Base-by-base conservation (phyloP, 2,888 invertebrate species). In the Ochlodes sylvanus region DNA sequence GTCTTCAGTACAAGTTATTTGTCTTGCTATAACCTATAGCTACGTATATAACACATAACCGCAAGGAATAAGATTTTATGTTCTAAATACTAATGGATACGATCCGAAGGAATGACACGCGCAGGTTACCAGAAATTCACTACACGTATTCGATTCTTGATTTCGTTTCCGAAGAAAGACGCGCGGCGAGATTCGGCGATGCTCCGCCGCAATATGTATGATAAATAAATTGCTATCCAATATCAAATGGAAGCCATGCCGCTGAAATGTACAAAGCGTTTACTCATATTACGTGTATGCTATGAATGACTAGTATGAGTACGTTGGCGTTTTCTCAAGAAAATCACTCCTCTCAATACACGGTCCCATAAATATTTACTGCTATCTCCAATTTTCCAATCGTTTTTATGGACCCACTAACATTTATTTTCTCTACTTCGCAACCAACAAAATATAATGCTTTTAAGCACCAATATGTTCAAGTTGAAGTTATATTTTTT, bases 191-290 rank as follows among this genome's bases (percentile, higher is more conserved):
- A 88, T 87, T 85, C 83, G 87, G 79, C 87, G 84, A 82, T 86
- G 78, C 79, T 83, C 83, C 80, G 79, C 85, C 88, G 86, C 92
- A 91, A 92, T 92, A 93, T 91, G 89, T 93, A 93, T 93, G 92
- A 92, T 93, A 93, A 93, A 93, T 92, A 93, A 93, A 93, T 93
- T 91, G 92, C 89, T 90, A 92, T 92, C 92, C 92, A 92, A 93
- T 93, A 93, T 92, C 86, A 92, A 92, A 92, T 90, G 89, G 90
- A 86, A 88, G 82, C 89, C 85, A 89, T 89, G 86, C 87, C 87
- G 83, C 84, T 87, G 88, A 90, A 90, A 88, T 90, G 91, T 90
- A 91, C 89, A 90, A 84, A 89, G 82, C 88, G 84, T 86, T 88
- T 86, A 85, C 87, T 89, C 84, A 82, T 88, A 86, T 86, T 85